Conservation (phyloP, 2,888 invertebrate genomes). For the Tuta absoluta region DNA sequence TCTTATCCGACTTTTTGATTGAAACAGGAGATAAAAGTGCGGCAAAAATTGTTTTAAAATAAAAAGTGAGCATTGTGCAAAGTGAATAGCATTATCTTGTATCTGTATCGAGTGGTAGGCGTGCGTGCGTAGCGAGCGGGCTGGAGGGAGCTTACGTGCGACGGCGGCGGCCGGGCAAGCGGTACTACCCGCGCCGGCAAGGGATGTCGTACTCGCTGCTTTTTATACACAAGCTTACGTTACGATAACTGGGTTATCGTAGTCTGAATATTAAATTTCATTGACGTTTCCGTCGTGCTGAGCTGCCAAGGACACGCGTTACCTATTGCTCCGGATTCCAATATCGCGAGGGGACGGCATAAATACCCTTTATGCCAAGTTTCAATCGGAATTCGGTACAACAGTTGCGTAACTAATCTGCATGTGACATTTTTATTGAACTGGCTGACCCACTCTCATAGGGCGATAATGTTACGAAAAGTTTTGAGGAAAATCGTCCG, state of each 20-base stretch:
- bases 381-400: constrained; percentile 41
- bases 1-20: background rate
- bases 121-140: constrained; percentile 65
- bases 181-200: constrained; percentile 60
- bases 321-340: constrained; percentile 56
- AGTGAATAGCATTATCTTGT: constrained; percentile 22
- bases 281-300: constrained; percentile 68
- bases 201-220: constrained; percentile 66
- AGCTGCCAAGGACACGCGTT: constrained; percentile 73
- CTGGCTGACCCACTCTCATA: background rate
- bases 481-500: background rate
- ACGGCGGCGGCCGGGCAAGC: constrained; percentile 66
- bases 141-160: constrained; percentile 74
- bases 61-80: constrained; percentile 24
- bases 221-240: constrained; percentile 65
- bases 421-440: constrained; percentile 35
- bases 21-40: background rate
- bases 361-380: constrained; percentile 46
- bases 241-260: constrained; percentile 77
- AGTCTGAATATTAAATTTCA: constrained; percentile 75
- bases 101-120: constrained; percentile 26
- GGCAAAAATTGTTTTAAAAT: constrained; percentile 10
- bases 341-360: constrained; percentile 47
- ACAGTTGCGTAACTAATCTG: constrained; percentile 48
- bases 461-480: background rate